Conservation (phyloP, 2,113 vertebrate genomes). For the Cyrtonyx montezumae region DNA sequence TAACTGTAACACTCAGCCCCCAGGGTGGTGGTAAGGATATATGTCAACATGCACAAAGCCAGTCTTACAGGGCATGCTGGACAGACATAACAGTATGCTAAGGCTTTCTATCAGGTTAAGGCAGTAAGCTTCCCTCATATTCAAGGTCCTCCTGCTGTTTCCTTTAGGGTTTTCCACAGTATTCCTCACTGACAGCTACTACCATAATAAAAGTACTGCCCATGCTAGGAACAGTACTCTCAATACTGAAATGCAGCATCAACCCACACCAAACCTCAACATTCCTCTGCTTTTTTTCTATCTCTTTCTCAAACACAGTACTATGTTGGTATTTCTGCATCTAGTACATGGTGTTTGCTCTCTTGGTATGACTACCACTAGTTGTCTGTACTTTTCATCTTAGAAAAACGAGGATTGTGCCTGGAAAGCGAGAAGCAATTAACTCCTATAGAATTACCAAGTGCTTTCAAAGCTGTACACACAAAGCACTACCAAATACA, state of each 20-base stretch:
- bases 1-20: not conserved
- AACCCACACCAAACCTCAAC: not conserved
- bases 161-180: not conserved
- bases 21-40: accelerated
- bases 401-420: accelerated
- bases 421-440: not conserved
- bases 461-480: not conserved
- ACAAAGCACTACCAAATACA: too few species aligned
- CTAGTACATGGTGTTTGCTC: not conserved
- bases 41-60: accelerated
- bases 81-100: accelerated
- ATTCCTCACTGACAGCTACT: not conserved
- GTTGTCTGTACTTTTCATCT: not conserved
- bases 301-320: not conserved
- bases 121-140: not conserved
- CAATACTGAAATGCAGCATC: not conserved
- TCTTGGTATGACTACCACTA: not conserved
- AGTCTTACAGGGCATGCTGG: not conserved
- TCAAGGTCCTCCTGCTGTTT: not conserved
- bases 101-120: not conserved
- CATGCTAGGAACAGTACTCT: not conserved
- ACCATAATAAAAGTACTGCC: not conserved
- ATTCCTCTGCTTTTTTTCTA: not conserved
- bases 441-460: not conserved
- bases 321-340: not conserved